phyloP scores from a whole-genome alignment of 2,113 vertebrate genomes.

The Casuarius casuarius region DNA sequence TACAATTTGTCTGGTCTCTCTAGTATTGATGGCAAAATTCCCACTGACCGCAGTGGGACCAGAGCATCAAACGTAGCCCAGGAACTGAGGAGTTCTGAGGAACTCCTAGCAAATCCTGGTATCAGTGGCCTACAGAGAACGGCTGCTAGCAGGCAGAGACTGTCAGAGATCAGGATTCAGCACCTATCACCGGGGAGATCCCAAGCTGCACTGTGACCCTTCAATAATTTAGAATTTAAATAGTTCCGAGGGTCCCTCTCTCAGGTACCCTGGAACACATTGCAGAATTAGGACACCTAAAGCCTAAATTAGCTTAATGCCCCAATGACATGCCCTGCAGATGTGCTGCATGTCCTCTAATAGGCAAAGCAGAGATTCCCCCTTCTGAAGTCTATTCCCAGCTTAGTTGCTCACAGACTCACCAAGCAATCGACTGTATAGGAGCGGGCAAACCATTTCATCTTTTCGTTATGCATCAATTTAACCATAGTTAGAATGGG shows the following conservation, averaged over 20 bases:
- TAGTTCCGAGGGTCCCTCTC: background rate
- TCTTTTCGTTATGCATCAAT: background rate
- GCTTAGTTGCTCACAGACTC: background rate
- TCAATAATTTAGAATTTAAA: background rate
- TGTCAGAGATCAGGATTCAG: background rate
- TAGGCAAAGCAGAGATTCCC: rapidly evolving
- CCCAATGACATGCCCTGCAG: background rate
- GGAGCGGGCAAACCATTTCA: background rate
- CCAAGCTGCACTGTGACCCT: background rate
- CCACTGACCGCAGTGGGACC: background rate
- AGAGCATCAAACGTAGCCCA: background rate
- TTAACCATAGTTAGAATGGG: background rate
- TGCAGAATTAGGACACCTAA: background rate
- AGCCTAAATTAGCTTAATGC: background rate
- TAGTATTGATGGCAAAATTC: background rate
- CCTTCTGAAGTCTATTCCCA: background rate
- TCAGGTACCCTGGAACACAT: background rate
- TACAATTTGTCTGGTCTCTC: background rate
- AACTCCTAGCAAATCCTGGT: background rate
- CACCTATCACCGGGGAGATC: background rate
- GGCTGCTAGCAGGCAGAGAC: background rate
- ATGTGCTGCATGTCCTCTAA: background rate
- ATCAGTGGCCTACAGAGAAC: background rate
- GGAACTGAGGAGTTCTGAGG: background rate
- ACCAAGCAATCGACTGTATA: background rate